Evolutionary conservation across 1,140 invertebrate genomes (phyloP).

Genomic region (Drosophila azteca): DNA sequence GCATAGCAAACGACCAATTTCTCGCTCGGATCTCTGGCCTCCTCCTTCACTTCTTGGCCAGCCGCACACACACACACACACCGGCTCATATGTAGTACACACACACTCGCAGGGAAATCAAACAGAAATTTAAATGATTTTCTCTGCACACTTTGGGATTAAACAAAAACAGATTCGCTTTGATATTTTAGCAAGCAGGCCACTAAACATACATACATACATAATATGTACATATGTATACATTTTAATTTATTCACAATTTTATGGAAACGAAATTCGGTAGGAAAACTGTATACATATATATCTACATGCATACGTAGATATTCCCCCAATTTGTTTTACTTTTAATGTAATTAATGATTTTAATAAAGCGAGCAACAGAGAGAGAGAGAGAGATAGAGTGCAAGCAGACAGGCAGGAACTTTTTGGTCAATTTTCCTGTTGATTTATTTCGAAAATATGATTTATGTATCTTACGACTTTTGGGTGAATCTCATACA

Average conservation of each 20-base stretch:
- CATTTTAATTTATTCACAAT: conserved; percentile 18
- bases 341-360: conserved; percentile 38
- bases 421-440: conserved; percentile 52
- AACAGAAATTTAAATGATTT: conserved; percentile 23
- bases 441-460: conserved; percentile 69
- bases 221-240: conserved; percentile 7
- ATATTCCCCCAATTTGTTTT: conserved; percentile 8
- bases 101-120: conserved; percentile 25
- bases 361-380: conserved; percentile 14
- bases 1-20: conserved; percentile 48
- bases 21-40: conserved; percentile 12
- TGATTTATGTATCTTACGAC: conserved; percentile 69
- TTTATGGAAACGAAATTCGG: conserved; percentile 25
- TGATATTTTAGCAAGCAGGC: conserved; percentile 27
- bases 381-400: conserved; percentile 7
- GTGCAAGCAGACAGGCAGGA: no score
- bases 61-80: conserved; percentile 16
- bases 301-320: no score
- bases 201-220: conserved; percentile 17
- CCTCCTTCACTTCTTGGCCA: conserved; percentile 20
- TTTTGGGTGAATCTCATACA: conserved; percentile 32
- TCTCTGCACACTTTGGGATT: conserved; percentile 10
- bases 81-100: neutral
- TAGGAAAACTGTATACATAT: neutral
- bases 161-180: conserved; percentile 17